These are phyloP conservation scores for Gnathonemus echidnorhynchus DNA, from an alignment of 2,113 vertebrate genomes.

Conservation along the genomic window DNA sequence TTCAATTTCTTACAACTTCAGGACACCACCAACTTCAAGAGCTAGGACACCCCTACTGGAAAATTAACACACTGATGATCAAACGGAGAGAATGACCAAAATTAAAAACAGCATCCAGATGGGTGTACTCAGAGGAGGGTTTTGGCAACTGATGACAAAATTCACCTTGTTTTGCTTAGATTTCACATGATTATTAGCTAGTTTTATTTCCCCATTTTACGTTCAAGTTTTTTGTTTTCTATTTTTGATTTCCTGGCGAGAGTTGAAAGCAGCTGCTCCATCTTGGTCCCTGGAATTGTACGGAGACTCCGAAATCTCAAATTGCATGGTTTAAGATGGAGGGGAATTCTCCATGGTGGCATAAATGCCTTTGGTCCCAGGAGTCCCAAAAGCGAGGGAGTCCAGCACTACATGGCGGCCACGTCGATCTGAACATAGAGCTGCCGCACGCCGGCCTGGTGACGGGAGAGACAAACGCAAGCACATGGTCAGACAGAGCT, in stretches of 20 bases:
- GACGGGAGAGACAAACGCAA: slow-evolving; percentile 29
- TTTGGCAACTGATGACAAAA: slow-evolving; percentile 40
- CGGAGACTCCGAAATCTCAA: slow-evolving; percentile 29
- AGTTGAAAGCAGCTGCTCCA: slow-evolving; percentile 22
- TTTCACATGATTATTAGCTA: slow-evolving; percentile 25
- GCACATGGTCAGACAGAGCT: no score
- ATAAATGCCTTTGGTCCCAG: slow-evolving; percentile 71
- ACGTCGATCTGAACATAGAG: slow-evolving; percentile 92
- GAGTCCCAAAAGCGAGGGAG: slow-evolving; percentile 27
- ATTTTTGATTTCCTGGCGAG: slow-evolving; percentile 20
- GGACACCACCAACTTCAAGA: slow-evolving; percentile 9
- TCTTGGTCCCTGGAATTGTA: slow-evolving; percentile 31
- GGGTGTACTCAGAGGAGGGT: slow-evolving; percentile 25
- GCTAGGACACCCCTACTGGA: slow-evolving; percentile 5
- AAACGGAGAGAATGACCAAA: slow-evolving; percentile 20
- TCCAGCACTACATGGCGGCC: slow-evolving; percentile 74
- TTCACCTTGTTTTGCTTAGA: slow-evolving; percentile 32
- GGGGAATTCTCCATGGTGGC: slow-evolving; percentile 60
- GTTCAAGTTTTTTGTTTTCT: background rate
- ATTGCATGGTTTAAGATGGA: slow-evolving; percentile 30
- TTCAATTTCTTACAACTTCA: slow-evolving; percentile 22
- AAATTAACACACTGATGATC: slow-evolving; percentile 14
- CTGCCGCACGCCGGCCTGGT: slow-evolving; percentile 84
- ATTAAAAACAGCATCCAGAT: slow-evolving; percentile 31
- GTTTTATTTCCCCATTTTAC: slow-evolving; percentile 16